Evolutionary conservation across 1,140 invertebrate species (phyloP).

Genomic region (Arctopsyche grandis): DNA sequence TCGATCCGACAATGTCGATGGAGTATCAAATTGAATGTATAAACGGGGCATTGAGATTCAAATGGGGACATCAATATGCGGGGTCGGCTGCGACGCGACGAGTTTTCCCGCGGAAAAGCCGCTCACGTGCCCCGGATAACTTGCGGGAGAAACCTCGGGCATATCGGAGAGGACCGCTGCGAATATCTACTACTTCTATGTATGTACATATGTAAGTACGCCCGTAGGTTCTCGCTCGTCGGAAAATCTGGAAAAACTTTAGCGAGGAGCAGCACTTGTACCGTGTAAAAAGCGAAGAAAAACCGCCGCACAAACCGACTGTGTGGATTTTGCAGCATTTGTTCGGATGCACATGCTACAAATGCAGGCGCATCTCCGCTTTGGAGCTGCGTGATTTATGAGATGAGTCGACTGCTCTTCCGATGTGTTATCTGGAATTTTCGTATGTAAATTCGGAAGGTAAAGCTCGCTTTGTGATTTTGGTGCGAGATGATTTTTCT

Average conservation of each 20-base stretch:
- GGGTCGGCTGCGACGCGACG: background rate
- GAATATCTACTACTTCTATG: too few relatives aligned
- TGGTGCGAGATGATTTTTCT: background rate
- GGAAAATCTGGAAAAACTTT: too few relatives aligned
- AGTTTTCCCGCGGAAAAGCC: background rate
- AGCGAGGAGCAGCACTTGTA: background rate
- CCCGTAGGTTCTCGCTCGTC: too few relatives aligned
- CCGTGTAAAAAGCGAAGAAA: background rate
- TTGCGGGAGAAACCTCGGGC: constrained; percentile 22
- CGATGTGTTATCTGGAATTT: too few relatives aligned
- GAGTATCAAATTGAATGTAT: constrained; percentile 19
- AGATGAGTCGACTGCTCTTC: background rate
- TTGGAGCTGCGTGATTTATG: background rate
- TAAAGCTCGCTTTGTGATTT: background rate
- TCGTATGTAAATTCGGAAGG: too few relatives aligned
- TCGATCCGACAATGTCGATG: too few relatives aligned
- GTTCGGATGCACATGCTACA: background rate
- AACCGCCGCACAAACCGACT: background rate
- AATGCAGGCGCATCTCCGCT: background rate
- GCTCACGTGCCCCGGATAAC: constrained; percentile 40
- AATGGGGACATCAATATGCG: constrained; percentile 24
- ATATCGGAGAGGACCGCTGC: too few relatives aligned
- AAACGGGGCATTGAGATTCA: constrained; percentile 27
- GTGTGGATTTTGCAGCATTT: background rate
- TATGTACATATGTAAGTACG: too few relatives aligned